Evolutionary conservation across 2,888 invertebrate genomes (phyloP), one percentile per base, ranked within the genome.

Genomic region (Caenorhabditis macrosperma): DNA sequence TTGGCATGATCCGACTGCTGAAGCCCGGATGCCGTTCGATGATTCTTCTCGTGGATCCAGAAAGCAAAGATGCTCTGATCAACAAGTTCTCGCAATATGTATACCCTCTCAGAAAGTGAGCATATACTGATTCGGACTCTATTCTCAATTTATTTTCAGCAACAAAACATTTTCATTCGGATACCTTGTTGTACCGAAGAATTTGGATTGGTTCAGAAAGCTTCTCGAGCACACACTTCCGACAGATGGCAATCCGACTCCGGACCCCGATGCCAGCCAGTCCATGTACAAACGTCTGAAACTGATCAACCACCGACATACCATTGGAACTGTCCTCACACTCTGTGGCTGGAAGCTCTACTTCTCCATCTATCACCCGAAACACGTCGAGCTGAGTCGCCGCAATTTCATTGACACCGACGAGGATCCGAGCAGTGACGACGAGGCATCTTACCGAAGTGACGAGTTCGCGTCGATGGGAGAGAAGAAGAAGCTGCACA

Each of bases 361-460:
- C 93, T 98, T 96, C 93, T 97, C 96, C 91, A 96, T 99, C 93
- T 99, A 97, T 92, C 98, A 99, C 92, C 96, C 96, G 72, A 96
- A 95, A 92, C 96, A 96, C 92, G 95, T 78, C n/a, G 81, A 82
- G n/a, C n/a, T 77, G 15, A 83, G 80, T 44, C 64, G 80, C 3
- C 64, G 71, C 0, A 71, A 75, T 35, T 76, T 80, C 38, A 66
- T 76, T 22, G 80, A 72, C 54, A 76, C 67, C 2, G 80, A 80
- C 44, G 80, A 80, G 20, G 76, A 80, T 12, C 20, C 50, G 12
- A 67, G 74, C 26, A 64, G 72, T 38, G 64, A 75, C 54, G 75
- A 80, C 20, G 75, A 71, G 26, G 61, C 68, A n/a, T 78, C 72
- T 1, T 74, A 75, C 46, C 20, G 80, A 52, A 80, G 60, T 66